Base-by-base conservation (phyloP, 37 sponge, comb jelly and placozoan species). In the Agelas oroides region DNA sequence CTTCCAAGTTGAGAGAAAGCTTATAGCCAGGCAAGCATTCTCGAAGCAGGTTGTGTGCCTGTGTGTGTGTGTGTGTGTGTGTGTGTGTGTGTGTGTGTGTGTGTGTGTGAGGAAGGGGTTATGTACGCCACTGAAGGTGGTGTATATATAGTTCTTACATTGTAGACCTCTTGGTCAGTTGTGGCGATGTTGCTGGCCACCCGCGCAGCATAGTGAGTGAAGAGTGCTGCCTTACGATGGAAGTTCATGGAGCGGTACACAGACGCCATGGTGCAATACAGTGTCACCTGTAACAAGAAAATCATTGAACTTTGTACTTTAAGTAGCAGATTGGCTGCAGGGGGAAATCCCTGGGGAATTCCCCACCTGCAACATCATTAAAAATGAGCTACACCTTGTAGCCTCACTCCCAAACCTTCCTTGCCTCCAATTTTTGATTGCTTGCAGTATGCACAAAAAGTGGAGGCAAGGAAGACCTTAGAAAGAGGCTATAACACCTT, bases 191-290 rank as follows among this genome's bases (percentile, higher is more conserved):
- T 37, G 81, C 0, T 56, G 65, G 79, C 75, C 56, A 12, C 52
- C 28, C 28, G 34, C n/a, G 88, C 75, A 61, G 82, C 88, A 53
- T 61, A 81, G 59, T 74, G 70, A 1, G 65, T 69, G 82, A 76
- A 81, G 71, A 81, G 53, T 70, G 81, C 68, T 40, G 75, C 69
- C 82, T 88, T 81, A 33, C 87, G 81, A 35, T 73, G 56, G 41
- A 46, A 82, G 28, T 70, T 69, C 70, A 88, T 76, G 31, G 71
- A 76, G 15, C 25, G 20, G 59, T 67, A 82, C 60, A 88, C 41
- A 27, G 62, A 28, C 1, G 76, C 83, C 58, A 81, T 59, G 38
- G 76, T 33, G 20, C 41, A 31, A 40, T 68, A 69, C 24, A 88
- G 69, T 25, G 70, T 20, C 12, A 75, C 12, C 83, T 82, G 55